phyloP scores from a whole-genome alignment of 2,113 vertebrate genomes.

The Corythoichthys haematopterus region DNA sequence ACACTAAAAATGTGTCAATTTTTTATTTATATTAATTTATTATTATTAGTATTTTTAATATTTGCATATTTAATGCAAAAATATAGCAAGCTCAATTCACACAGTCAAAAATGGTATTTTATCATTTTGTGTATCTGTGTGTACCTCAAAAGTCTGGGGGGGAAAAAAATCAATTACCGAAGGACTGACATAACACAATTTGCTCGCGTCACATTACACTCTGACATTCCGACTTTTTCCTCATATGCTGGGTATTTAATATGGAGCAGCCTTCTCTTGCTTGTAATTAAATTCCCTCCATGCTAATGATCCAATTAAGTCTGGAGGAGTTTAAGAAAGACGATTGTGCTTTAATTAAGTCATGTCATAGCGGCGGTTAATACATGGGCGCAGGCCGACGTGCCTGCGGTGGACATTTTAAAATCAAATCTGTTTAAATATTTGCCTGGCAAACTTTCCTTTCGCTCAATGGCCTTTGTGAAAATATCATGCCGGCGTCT shows the following conservation, averaged over 20 bases:
- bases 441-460: neutral
- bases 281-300: constrained; percentile 60
- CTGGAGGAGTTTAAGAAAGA: constrained; percentile 51
- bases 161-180: neutral
- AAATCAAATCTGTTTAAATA: neutral
- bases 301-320: constrained; percentile 62
- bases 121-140: neutral
- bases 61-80: neutral
- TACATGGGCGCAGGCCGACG: constrained; percentile 33
- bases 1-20: no score
- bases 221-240: constrained; percentile 31
- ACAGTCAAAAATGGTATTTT: neutral
- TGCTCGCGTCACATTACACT: neutral
- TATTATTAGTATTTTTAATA: no score
- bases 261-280: constrained; percentile 21
- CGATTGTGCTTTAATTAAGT: constrained; percentile 58
- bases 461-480: neutral
- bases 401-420: constrained; percentile 1
- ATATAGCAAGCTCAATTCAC: neutral
- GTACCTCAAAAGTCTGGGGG: neutral
- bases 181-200: neutral
- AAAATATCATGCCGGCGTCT: neutral
- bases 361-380: constrained; percentile 42
- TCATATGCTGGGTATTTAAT: constrained; percentile 48
- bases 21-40: no score